phyloP scores from a whole-genome alignment of 2,113 vertebrate genomes.

The Urocynchramus pylzowi region DNA sequence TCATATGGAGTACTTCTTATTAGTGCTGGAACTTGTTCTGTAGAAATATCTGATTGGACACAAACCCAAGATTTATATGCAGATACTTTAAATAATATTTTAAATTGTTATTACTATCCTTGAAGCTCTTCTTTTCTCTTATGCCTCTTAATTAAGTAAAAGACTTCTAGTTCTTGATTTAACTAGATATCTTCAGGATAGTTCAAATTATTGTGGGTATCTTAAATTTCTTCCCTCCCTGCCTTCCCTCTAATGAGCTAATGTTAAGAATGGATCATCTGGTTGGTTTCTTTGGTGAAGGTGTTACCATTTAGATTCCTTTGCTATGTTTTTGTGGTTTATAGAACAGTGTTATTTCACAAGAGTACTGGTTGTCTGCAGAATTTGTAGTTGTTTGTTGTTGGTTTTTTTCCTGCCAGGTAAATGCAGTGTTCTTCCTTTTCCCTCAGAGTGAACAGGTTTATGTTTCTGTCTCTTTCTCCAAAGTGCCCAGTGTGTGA shows the following conservation, averaged over 20 bases:
- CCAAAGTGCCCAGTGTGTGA: background rate
- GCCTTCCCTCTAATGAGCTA: background rate
- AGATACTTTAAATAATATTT: background rate
- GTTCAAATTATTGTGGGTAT: background rate
- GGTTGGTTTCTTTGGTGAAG: background rate
- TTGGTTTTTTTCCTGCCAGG: background rate
- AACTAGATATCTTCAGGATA: background rate
- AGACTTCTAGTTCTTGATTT: background rate
- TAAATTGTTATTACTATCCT: background rate
- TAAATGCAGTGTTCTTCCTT: background rate
- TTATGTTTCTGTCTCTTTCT: background rate
- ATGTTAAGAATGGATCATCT: background rate
- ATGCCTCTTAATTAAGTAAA: background rate
- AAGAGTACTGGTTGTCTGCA: background rate
- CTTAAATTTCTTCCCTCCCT: background rate
- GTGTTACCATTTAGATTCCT: background rate
- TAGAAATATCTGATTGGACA: background rate
- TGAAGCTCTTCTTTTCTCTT: background rate
- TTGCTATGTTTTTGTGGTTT: fast-evolving
- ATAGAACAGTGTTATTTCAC: background rate
- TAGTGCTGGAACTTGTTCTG: background rate
- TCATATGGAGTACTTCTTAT: background rate
- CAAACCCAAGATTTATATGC: background rate
- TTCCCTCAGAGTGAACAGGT: background rate
- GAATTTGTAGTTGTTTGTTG: background rate